These are phyloP conservation scores for Gavia stellata DNA, from an alignment of 2,113 vertebrate species.

Conservation along the genomic window DNA sequence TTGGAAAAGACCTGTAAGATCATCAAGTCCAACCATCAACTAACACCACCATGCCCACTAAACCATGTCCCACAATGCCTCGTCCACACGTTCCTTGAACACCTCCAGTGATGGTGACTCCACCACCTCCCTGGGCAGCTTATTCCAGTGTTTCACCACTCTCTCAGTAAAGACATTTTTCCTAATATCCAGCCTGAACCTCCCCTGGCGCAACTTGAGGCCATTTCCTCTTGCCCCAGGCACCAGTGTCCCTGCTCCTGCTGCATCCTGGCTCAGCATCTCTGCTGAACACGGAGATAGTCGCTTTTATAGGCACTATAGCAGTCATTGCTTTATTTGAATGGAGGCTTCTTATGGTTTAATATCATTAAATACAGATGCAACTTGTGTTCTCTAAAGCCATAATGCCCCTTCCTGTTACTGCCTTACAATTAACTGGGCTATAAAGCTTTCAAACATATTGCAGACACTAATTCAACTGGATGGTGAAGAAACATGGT, in stretches of 20 bases:
- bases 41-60: no score
- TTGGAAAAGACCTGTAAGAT: no score
- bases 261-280: not conserved
- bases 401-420: slow-evolving; percentile 49
- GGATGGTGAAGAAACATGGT: slow-evolving; percentile 31
- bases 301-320: not conserved
- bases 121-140: no score
- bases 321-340: not conserved
- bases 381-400: slow-evolving; percentile 45
- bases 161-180: no score
- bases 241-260: not conserved
- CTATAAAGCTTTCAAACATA: slow-evolving; percentile 62
- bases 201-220: no score
- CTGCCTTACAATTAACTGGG: slow-evolving; percentile 57
- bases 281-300: not conserved
- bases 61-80: no score
- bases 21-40: no score
- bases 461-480: slow-evolving; percentile 61
- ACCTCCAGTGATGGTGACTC: no score
- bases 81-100: no score
- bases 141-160: no score
- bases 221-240: no score
- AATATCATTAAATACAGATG: slow-evolving; percentile 60
- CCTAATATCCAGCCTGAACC: no score
- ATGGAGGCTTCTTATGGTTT: slow-evolving; percentile 16